Evolutionary conservation across 2,888 invertebrate species (phyloP), one percentile per base, ranked within the genome.

Genomic region (Xanthostigma xanthostigma): DNA sequence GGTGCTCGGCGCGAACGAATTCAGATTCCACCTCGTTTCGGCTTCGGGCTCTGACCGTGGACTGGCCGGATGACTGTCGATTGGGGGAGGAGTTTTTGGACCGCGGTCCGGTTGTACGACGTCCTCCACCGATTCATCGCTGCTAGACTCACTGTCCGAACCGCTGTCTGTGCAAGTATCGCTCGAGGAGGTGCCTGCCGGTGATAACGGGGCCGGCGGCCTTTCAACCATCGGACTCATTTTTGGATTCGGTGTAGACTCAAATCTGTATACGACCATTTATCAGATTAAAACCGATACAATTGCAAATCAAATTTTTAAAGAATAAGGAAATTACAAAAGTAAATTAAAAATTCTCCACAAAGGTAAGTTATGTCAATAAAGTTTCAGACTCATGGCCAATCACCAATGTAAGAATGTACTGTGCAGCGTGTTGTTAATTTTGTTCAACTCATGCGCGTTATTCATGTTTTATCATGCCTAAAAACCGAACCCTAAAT

Each of bases 121-220:
- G 45, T 73, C 73, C 38, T 66, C 72, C 1, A 33, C 46, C 40
- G 73, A 70, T 50, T 73, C 74, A 52, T 75, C 74, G 55, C 70
- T 73, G 57, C 70, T 74, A 4, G 70, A 67, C 51, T 70, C 69
- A 43, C 60, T 71, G 46, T 76, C 78, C 2, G 76, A 71, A 11
- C 75, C 76, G 0, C 79, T 76, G 53, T 78, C 74, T 8, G 78
- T 74, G 53, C 74, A 74, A 1, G 80, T 76, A 58, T 76, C 81
- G 38, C 77, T 78, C 1, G 76, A 77, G 2, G 79, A 79, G 71
- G 57, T 76, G 69, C 59, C 76, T 71, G 58, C 71, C 70, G 55
- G 77, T 60, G 61, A 73, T 66, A 36, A 68, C 67, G 54, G 69
- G 66, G 54, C 67, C 56, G 51, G 73, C 62, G 55, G 70, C 60